Percentiles rank a stretch among this genome's conserved stretches.
These are phyloP conservation scores for Bufotes viridis DNA, from an alignment of 2,797 vertebrate genomes.

Conservation along the genomic window DNA sequence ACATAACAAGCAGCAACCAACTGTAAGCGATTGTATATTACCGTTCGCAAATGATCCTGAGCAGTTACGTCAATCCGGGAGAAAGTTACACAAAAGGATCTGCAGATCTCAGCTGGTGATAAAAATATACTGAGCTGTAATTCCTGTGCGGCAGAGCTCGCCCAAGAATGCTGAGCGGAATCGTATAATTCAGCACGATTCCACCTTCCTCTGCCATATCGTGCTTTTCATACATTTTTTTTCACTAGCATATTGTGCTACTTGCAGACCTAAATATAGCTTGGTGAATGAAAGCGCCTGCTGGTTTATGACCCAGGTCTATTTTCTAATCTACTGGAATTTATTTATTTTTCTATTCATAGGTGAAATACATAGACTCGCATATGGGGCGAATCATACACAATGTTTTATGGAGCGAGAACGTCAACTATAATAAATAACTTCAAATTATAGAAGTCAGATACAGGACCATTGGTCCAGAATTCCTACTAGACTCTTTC, in stretches of 20 bases:
- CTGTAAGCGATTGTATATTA: not conserved
- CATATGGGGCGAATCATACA: not conserved
- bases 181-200: slow-evolving; percentile 18
- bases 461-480: not conserved
- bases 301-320: slow-evolving; percentile 7
- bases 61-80: slow-evolving; percentile 5
- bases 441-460: not conserved
- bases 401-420: slow-evolving; percentile 16
- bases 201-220: slow-evolving; percentile 11
- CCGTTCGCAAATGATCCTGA: not conserved
- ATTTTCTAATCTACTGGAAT: slow-evolving; percentile 12
- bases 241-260: slow-evolving; percentile 12
- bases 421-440: slow-evolving; percentile 16
- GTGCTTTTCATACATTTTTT: slow-evolving; percentile 29
- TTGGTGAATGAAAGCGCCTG: slow-evolving; percentile 30
- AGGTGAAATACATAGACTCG: not conserved
- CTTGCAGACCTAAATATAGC: slow-evolving; percentile 31
- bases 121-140: slow-evolving; percentile 31
- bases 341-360: not conserved
- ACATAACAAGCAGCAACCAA: not conserved
- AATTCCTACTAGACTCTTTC: not conserved
- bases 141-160: slow-evolving; percentile 37
- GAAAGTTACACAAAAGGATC: slow-evolving; percentile 23
- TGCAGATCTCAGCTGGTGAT: slow-evolving; percentile 35
- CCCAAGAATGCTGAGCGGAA: slow-evolving; percentile 2